Evolutionary conservation across 2,113 vertebrate genomes (phyloP).

Genomic region (Ceyx melanurus): DNA sequence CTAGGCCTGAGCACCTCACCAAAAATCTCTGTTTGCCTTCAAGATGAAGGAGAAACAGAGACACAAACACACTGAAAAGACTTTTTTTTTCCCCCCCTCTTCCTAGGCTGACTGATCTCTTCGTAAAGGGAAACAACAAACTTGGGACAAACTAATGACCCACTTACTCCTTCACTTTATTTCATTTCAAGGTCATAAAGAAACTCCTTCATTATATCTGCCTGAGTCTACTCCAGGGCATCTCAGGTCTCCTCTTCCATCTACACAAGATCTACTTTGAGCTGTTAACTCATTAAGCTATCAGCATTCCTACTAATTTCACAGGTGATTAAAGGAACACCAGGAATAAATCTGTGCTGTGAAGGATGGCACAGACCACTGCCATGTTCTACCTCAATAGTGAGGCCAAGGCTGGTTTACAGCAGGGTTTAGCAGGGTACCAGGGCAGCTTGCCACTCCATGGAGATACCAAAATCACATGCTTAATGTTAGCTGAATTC

Average conservation of each 20-base stretch:
- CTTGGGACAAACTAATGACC: background rate
- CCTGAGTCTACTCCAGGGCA: background rate
- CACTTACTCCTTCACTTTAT: background rate
- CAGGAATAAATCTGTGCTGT: background rate
- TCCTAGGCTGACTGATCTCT: background rate
- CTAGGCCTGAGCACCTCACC: background rate
- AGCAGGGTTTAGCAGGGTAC: background rate
- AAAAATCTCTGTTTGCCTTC: slow-evolving; percentile 10
- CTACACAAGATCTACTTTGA: background rate
- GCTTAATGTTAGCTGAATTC: background rate
- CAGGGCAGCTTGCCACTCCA: background rate
- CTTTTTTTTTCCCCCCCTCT: background rate
- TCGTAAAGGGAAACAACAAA: background rate
- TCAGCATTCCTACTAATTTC: background rate
- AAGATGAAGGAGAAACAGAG: background rate
- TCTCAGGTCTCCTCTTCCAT: background rate
- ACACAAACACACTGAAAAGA: background rate
- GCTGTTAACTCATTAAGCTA: background rate
- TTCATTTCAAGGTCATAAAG: background rate
- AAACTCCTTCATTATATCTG: background rate
- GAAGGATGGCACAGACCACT: background rate
- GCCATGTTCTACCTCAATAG: fast-evolving
- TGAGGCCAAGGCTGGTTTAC: background rate
- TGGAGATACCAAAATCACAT: background rate
- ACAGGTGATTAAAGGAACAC: background rate